A percentile compares a stretch with the other conserved stretches of the same genome.
Evolutionary conservation across 2,113 vertebrate genomes (phyloP).

Genomic region (Falco punctatus): DNA sequence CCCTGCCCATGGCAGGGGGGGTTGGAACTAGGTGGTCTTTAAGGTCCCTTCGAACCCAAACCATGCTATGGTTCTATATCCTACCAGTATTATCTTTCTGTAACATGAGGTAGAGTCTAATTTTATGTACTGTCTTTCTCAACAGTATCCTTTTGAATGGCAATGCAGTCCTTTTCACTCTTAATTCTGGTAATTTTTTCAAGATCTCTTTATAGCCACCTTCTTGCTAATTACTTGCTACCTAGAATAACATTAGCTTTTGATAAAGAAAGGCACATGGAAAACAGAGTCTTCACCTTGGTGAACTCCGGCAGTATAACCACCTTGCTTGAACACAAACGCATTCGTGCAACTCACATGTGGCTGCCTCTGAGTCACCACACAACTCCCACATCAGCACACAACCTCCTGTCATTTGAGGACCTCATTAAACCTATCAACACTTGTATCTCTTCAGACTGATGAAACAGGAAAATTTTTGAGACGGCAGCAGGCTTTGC

Average conservation of each 20-base stretch:
- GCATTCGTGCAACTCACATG: neutral
- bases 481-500: neutral
- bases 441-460: neutral
- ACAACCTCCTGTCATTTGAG: neutral
- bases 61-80: neutral
- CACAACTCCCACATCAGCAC: neutral
- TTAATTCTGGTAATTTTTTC: neutral
- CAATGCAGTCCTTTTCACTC: neutral
- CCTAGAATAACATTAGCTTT: neutral
- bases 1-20: fast-evolving
- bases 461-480: neutral
- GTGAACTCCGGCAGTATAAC: neutral
- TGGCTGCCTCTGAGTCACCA: neutral
- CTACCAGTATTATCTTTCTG: neutral
- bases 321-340: neutral
- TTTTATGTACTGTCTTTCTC: neutral
- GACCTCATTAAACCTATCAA: slow-evolving; percentile 4
- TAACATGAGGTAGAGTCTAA: neutral
- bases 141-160: neutral
- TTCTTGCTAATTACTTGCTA: neutral
- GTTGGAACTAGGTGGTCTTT: neutral
- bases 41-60: neutral
- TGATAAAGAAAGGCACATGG: neutral
- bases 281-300: neutral
- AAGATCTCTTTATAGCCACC: neutral